Percentiles rank a stretch among this genome's conserved stretches.
These are phyloP conservation scores for Leptopilina myrica DNA, from an alignment of 2,888 invertebrate genomes.

Conservation along the genomic window DNA sequence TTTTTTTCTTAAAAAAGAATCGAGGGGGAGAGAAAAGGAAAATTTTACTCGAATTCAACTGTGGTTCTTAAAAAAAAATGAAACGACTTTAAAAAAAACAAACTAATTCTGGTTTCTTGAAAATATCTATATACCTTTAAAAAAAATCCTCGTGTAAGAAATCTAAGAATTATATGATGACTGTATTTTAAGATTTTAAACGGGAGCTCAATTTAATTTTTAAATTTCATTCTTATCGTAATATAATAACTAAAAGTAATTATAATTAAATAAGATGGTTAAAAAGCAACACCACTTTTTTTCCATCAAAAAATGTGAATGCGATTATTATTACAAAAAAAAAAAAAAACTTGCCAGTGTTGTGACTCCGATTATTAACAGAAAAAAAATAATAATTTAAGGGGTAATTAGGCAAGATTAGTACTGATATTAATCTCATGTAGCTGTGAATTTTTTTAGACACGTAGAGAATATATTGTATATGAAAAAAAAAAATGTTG, in stretches of 20 bases:
- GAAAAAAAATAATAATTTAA: not conserved
- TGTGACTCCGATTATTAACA: not conserved
- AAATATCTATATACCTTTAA: slow-evolving; percentile 5
- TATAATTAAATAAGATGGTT: slow-evolving; percentile 39
- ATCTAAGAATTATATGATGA: slow-evolving; percentile 49
- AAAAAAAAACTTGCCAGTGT: slow-evolving; percentile 4
- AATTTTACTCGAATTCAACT: not conserved
- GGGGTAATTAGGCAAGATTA: slow-evolving; percentile 39
- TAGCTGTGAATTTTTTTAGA: slow-evolving; percentile 39
- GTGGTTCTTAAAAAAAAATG: not conserved
- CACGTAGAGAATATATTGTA: not conserved
- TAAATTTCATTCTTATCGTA: slow-evolving; percentile 56
- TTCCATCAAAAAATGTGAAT: slow-evolving; percentile 30
- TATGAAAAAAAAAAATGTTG: not conserved
- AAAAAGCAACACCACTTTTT: slow-evolving; percentile 14
- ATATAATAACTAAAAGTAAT: not conserved
- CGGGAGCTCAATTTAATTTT: slow-evolving; percentile 66
- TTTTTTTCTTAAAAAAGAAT: too few species aligned
- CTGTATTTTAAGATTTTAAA: slow-evolving; percentile 63
- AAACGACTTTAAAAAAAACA: not conserved
- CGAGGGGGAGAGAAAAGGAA: not conserved
- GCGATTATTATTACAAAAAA: slow-evolving; percentile 10
- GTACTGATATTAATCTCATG: slow-evolving; percentile 38
- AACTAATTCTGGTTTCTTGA: slow-evolving; percentile 27
- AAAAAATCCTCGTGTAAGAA: slow-evolving; percentile 7